Conservation (phyloP, 1,140 invertebrate species). For the Oryzaephilus surinamensis region DNA sequence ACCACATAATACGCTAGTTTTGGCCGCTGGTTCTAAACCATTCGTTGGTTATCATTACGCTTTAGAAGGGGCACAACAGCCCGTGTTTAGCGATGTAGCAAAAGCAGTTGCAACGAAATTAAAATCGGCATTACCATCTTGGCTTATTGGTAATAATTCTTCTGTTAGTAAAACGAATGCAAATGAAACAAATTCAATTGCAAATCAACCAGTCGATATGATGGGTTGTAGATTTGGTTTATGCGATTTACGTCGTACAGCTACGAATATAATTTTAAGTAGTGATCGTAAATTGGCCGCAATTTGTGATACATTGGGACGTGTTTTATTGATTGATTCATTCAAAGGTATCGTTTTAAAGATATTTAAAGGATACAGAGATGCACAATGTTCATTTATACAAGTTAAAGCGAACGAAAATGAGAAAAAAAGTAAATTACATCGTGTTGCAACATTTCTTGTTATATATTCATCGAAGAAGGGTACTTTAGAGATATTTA, state of each 20-base stretch:
- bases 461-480: conserved; percentile 77
- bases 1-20: conserved; percentile 64
- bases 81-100: conserved; percentile 72
- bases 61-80: conserved; percentile 67
- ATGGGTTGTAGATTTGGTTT: conserved; percentile 69
- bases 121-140: conserved; percentile 72
- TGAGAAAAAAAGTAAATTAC: no score
- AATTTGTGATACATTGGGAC: conserved; percentile 74
- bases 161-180: conserved; percentile 36
- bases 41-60: conserved; percentile 84
- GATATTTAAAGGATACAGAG: conserved; percentile 90
- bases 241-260: conserved; percentile 69
- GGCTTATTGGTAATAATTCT: conserved; percentile 46
- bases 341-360: conserved; percentile 65
- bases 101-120: conserved; percentile 81
- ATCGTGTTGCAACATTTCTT: conserved; percentile 66
- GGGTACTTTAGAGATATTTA: conserved; percentile 79
- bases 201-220: conserved; percentile 46
- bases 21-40: conserved; percentile 71
- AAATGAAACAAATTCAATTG: conserved; percentile 23
- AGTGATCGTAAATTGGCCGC: conserved; percentile 71
- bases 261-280: conserved; percentile 59
- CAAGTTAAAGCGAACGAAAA: conserved; percentile 53
- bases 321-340: conserved; percentile 77
- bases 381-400: conserved; percentile 87